Percentiles rank a stretch among this genome's conserved stretches.
phyloP scores from a whole-genome alignment of 2,797 vertebrate species.

The Falco peregrinus region DNA sequence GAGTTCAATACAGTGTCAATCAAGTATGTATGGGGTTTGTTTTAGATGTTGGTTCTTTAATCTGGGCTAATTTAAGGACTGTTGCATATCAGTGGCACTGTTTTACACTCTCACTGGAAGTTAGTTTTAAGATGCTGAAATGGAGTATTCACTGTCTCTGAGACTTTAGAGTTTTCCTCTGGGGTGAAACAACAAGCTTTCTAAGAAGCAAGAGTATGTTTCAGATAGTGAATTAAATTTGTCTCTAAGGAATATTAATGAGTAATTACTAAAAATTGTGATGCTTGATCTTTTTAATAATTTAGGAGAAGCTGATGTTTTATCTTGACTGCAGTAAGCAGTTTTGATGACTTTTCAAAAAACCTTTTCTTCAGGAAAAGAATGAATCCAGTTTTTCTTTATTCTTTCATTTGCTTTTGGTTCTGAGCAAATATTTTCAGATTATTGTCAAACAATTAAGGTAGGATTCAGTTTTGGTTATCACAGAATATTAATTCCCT shows the following conservation, averaged over 20 bases:
- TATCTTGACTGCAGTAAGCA: conserved; percentile 39
- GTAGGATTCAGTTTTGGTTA: conserved; percentile 44
- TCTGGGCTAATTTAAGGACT: neutral
- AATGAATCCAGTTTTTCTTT: neutral
- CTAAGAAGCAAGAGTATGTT: neutral
- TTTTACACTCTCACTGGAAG: neutral
- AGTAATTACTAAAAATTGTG: conserved; percentile 71
- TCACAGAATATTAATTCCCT: conserved; percentile 30
- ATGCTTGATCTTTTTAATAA: conserved; percentile 70
- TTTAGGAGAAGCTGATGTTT: conserved; percentile 63
- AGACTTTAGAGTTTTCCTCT: conserved; percentile 13
- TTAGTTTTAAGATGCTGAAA: neutral
- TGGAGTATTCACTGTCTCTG: neutral
- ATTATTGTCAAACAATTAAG: conserved; percentile 49
- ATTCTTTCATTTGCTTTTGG: conserved; percentile 41
- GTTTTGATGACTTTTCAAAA: conserved; percentile 44
- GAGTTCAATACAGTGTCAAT: neutral
- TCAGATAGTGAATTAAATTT: conserved; percentile 50
- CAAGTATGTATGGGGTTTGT: neutral
- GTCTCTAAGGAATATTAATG: conserved; percentile 67
- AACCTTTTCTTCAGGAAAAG: conserved; percentile 4
- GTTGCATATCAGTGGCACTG: neutral
- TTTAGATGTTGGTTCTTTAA: neutral
- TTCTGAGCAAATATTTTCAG: conserved; percentile 35
- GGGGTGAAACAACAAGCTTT: conserved; percentile 22